Evolutionary conservation across 1,140 invertebrate species (phyloP), one percentile per base, ranked within the genome.

Genomic region (Telenomus remus): DNA sequence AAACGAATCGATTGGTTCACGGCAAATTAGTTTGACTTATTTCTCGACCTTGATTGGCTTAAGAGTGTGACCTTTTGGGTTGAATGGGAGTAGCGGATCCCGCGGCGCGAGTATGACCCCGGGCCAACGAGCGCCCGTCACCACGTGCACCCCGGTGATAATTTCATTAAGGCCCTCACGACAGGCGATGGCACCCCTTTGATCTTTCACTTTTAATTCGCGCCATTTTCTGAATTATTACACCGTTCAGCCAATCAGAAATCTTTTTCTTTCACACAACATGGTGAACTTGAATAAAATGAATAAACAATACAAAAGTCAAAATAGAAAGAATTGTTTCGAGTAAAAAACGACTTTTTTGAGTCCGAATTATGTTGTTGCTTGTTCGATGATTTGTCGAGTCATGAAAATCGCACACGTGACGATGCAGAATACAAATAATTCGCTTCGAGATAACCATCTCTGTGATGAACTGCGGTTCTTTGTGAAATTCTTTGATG

Each of bases 381-480:
- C 51, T 55, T 44, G 57, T 70, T 75, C 71, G 75, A 61, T 66
- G 56, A 55, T 80, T 70, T 55, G 76, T 70, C 73, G 74, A 80
- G 76, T 84, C 82, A 81, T 84, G 82, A 80, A 79, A 80, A 79
- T 76, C 73, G 54, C 60, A 61, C 71, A 53, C 78, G 72, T 63
- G 76, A 74, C 68, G 60, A 51, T 82, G 82, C 80, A 84, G 78
- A 64, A 55, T 55, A 72, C 42, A 66, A 80, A 84, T 81, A 79
- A 78, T 83, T 85, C 81, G 83, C 79, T 81, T 73, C 55, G 37
- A 43, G 66, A 50, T 61, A 57, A 74, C 63, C 19, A 74, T 74
- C 71, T 57, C 57, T 44, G n/a, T n/a, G 53, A 65, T 53, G 70
- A 59, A 64, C 55, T 39, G 19, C 16, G 15, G 54, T 65, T 65